phyloP scores from a whole-genome alignment of 2,888 invertebrate genomes.

The Drosophila rellima region DNA sequence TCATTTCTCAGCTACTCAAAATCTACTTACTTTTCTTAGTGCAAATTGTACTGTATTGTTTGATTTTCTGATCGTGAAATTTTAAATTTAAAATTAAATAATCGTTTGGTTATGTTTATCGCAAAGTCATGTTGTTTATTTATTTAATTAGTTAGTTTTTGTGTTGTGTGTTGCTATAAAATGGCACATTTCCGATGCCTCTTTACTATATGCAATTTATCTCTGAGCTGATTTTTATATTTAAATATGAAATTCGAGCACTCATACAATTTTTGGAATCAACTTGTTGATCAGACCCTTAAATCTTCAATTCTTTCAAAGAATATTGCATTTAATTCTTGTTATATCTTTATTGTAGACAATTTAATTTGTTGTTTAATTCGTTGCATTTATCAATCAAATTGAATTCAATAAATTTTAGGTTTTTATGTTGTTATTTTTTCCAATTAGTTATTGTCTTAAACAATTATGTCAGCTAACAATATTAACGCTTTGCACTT shows the following conservation, averaged over 20 bases:
- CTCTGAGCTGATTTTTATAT: constrained; percentile 30
- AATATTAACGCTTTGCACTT: constrained; percentile 54
- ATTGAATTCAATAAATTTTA: constrained; percentile 26
- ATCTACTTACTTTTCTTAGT: constrained; percentile 22
- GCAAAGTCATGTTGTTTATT: constrained; percentile 33
- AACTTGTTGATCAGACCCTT: neutral
- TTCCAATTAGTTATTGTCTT: constrained; percentile 78
- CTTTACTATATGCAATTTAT: constrained; percentile 18
- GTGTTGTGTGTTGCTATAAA: constrained; percentile 40
- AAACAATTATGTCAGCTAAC: constrained; percentile 77
- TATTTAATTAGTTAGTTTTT: constrained; percentile 16
- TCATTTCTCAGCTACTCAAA: constrained; percentile 21
- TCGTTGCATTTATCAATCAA: constrained; percentile 56
- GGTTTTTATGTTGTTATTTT: constrained; percentile 20
- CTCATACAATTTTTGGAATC: neutral
- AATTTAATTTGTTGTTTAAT: constrained; percentile 28
- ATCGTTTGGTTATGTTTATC: constrained; percentile 28
- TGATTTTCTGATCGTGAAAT: constrained; percentile 33
- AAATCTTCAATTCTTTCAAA: neutral
- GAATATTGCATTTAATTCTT: neutral
- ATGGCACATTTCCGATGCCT: constrained; percentile 33
- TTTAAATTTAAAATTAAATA: constrained; percentile 38
- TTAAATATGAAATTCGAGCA: constrained; percentile 29
- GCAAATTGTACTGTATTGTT: constrained; percentile 44
- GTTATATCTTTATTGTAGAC: constrained; percentile 2